A percentile compares a stretch with the other conserved stretches of the same genome.
These are phyloP conservation scores for Pterobdella sp. DNA, from an alignment of 2,888 invertebrate species.

Conservation along the genomic window DNA sequence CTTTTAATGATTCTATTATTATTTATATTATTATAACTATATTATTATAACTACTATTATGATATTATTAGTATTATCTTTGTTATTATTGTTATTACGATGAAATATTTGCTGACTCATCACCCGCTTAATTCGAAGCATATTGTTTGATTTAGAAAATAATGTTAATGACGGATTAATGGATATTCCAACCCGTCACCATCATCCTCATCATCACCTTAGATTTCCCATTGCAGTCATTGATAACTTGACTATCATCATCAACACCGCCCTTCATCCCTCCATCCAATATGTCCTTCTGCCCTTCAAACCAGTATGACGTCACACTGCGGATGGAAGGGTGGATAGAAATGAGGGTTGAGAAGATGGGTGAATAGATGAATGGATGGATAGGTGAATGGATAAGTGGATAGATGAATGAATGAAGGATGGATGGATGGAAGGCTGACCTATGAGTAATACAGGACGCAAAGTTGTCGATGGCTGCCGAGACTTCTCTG, in stretches of 20 bases:
- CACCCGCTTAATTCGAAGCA: not conserved
- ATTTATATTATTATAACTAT: not conserved
- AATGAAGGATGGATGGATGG: slow-evolving; percentile 1
- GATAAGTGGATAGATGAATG: slow-evolving; percentile 9
- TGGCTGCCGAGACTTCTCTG: not conserved
- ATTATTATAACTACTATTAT: not conserved
- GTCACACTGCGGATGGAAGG: not conserved
- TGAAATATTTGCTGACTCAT: not conserved
- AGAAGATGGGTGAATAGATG: not conserved
- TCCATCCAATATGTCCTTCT: not conserved
- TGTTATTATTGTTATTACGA: not conserved
- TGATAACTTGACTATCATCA: not conserved
- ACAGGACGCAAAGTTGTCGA: not conserved
- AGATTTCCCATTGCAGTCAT: not conserved
- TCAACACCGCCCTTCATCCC: not conserved
- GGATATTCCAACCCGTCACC: too few relatives aligned
- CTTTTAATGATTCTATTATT: too few relatives aligned
- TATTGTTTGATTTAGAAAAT: too few relatives aligned
- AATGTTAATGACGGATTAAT: too few relatives aligned
- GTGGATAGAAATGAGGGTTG: not conserved
- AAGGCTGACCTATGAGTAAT: not conserved
- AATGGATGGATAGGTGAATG: not conserved
- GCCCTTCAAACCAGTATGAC: not conserved
- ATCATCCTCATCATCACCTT: not conserved
- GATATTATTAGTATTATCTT: not conserved